Conservation (phyloP, 1,140 invertebrate genomes). For the Drosophila kanapiae region DNA sequence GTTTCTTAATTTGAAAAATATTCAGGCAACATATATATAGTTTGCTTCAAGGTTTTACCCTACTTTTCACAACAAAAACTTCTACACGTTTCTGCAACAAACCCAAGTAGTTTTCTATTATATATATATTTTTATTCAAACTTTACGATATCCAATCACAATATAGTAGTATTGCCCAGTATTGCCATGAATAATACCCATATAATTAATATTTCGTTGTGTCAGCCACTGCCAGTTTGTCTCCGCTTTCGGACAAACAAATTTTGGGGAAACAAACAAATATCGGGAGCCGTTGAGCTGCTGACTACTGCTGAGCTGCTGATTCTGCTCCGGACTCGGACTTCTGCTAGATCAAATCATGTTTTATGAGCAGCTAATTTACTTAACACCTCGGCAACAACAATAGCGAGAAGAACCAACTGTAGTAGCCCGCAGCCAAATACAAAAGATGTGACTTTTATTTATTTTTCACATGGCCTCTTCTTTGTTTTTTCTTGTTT, state of each 20-base stretch:
- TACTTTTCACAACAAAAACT: neutral
- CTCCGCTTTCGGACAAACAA: slow-evolving; percentile 67
- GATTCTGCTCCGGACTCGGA: slow-evolving; percentile 52
- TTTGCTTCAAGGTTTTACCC: neutral
- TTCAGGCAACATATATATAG: too few relatives aligned
- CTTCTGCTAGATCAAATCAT: slow-evolving; percentile 75
- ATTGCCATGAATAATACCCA: slow-evolving; percentile 20
- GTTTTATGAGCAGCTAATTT: slow-evolving; percentile 84
- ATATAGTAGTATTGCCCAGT: neutral
- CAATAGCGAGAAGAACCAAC: slow-evolving; percentile 45
- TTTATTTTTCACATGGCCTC: slow-evolving; percentile 80
- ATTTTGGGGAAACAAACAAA: slow-evolving; percentile 42
- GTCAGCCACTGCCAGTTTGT: slow-evolving; percentile 70
- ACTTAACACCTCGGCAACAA: slow-evolving; percentile 77
- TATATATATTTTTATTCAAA: too few relatives aligned
- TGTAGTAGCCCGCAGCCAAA: slow-evolving; percentile 62
- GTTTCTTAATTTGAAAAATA: neutral
- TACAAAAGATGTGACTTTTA: slow-evolving; percentile 62
- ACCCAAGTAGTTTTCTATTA: neutral
- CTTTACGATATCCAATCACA: slow-evolving; percentile 12
- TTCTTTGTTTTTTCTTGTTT: slow-evolving; percentile 50
- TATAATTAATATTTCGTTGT: slow-evolving; percentile 34
- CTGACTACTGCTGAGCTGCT: slow-evolving; percentile 24
- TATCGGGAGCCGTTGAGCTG: slow-evolving; percentile 15
- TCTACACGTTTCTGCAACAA: slow-evolving; percentile 1